phyloP scores from a whole-genome alignment of 2,797 vertebrate genomes.

The Rachycentron canadum region DNA sequence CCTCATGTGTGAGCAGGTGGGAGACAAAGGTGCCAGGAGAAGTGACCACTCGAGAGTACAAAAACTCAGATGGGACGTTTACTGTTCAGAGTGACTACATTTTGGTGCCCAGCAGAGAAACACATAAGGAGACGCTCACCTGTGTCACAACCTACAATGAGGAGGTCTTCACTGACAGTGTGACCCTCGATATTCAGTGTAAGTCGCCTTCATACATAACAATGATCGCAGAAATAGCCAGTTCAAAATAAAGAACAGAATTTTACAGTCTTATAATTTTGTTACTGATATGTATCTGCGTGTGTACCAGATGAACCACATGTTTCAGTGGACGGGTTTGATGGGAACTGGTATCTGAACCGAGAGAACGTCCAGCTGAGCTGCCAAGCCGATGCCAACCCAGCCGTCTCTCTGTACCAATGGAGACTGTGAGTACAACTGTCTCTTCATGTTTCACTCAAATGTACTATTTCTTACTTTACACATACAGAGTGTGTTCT shows the following conservation, averaged over 20 bases:
- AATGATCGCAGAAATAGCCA: neutral
- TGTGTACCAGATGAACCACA: constrained; percentile 91
- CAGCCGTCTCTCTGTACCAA: constrained; percentile 91
- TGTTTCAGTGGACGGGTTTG: constrained; percentile 94
- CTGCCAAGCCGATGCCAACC: constrained; percentile 94
- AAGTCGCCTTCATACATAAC: constrained; percentile 64
- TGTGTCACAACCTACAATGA: constrained; percentile 94
- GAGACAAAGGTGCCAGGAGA: constrained; percentile 94
- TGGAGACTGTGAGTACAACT: constrained; percentile 93
- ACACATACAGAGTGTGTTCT: neutral
- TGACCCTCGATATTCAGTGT: constrained; percentile 95
- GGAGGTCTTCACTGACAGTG: constrained; percentile 90
- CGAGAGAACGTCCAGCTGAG: constrained; percentile 92
- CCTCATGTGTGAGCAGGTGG: constrained; percentile 82
- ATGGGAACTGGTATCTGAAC: constrained; percentile 98
- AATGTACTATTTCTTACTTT: neutral
- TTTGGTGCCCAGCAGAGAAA: constrained; percentile 91
- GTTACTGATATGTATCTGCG: neutral
- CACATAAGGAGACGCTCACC: constrained; percentile 90
- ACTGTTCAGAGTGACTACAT: constrained; percentile 95
- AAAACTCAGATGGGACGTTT: constrained; percentile 92
- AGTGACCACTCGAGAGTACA: constrained; percentile 89
- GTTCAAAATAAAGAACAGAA: neutral
- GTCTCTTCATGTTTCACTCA: neutral
- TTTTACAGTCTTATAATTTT: constrained; percentile 2